A percentile compares a stretch with the other conserved stretches of the same genome.
These are phyloP conservation scores for Araneus ventricosus DNA, from an alignment of 1,140 invertebrate species.

Conservation along the genomic window DNA sequence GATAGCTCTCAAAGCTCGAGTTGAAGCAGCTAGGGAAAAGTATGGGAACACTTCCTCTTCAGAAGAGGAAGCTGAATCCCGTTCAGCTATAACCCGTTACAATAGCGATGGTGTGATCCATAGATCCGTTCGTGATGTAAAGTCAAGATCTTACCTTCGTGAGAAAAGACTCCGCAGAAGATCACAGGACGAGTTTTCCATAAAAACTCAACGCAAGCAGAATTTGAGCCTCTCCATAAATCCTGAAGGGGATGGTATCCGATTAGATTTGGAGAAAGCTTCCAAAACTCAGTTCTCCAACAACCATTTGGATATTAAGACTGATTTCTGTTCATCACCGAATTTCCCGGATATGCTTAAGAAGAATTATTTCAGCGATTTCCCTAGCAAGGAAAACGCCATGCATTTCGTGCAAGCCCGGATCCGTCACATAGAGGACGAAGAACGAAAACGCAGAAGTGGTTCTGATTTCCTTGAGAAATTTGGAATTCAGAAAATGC, in stretches of 20 bases:
- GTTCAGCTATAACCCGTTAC: constrained; percentile 34
- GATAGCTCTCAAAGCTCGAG: constrained; percentile 69
- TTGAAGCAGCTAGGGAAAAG: constrained; percentile 69
- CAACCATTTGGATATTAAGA: constrained; percentile 51
- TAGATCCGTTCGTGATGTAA: constrained; percentile 52
- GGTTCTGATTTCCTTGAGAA: constrained; percentile 43
- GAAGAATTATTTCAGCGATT: constrained; percentile 71
- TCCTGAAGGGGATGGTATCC: constrained; percentile 30
- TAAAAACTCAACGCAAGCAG: constrained; percentile 35
- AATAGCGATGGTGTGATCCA: constrained; percentile 68
- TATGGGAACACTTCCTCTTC: constrained; percentile 57
- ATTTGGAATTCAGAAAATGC: neutral
- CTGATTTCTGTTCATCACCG: constrained; percentile 60
- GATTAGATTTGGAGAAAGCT: neutral
- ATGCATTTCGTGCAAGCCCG: constrained; percentile 41
- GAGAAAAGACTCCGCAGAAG: constrained; percentile 56
- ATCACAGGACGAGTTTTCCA: constrained; percentile 56
- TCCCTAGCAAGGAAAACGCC: constrained; percentile 55
- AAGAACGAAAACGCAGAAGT: constrained; percentile 55
- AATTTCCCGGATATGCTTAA: constrained; percentile 55
- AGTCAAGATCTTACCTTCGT: constrained; percentile 12
- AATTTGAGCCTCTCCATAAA: constrained; percentile 62
- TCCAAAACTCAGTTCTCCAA: neutral
- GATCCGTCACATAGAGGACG: constrained; percentile 46
- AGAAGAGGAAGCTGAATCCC: constrained; percentile 47